Evolutionary conservation across 1,140 invertebrate genomes (phyloP).

Genomic region (Pseudomyrmex pallidus): DNA sequence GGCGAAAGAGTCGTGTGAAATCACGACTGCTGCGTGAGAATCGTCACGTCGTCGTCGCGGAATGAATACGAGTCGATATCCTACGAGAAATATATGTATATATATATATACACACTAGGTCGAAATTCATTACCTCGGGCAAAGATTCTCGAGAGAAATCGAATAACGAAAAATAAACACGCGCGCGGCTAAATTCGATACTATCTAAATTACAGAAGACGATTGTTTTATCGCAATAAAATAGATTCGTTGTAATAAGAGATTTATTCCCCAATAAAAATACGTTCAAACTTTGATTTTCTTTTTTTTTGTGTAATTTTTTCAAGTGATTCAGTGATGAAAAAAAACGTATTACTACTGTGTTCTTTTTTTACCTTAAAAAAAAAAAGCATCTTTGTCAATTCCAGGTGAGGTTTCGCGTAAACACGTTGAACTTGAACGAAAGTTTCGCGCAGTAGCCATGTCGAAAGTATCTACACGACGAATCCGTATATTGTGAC

Average conservation of each 20-base stretch:
- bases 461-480: background rate
- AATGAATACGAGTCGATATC: background rate
- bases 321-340: too few relatives aligned
- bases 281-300: too few relatives aligned
- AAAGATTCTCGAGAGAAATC: background rate
- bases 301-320: too few relatives aligned
- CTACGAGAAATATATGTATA: background rate
- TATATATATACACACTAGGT: slow-evolving; percentile 3
- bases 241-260: too few relatives aligned
- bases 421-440: slow-evolving; percentile 8
- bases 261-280: too few relatives aligned
- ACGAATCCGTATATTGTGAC: slow-evolving; percentile 17
- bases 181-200: background rate
- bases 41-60: slow-evolving; percentile 18
- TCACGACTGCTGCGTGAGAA: slow-evolving; percentile 32
- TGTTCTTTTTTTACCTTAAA: too few relatives aligned
- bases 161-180: background rate
- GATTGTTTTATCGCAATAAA: background rate
- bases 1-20: slow-evolving; percentile 36
- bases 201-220: background rate
- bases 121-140: slow-evolving; percentile 7
- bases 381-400: too few relatives aligned
- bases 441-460: background rate
- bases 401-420: background rate
- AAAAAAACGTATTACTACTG: too few relatives aligned